Evolutionary conservation across 2,113 vertebrate genomes (phyloP), one percentile per base, ranked within the genome.

Genomic region (Sterrhoptilus dennistouni): DNA sequence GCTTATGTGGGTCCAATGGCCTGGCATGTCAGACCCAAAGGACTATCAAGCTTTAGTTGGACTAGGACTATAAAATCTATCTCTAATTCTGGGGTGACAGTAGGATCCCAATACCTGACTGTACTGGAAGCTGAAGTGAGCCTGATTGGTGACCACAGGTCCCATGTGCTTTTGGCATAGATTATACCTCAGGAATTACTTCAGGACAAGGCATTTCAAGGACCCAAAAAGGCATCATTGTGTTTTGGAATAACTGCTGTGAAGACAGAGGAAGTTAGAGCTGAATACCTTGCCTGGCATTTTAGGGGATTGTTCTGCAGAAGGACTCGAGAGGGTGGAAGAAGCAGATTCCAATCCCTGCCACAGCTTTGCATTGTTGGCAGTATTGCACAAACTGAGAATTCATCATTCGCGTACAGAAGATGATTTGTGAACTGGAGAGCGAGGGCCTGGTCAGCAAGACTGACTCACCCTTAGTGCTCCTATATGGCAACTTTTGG

Each of bases 211-310:
- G 23, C 23, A 23, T 40, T 49, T n/a, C 44, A 69, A 22, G 23
- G 35, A 28, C 44, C 29, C 44, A 40, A 28, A 57, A 27, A 10
- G 28, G 13, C 35, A 14, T 11, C 0, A 1, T 8, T 68, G 13
- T 49, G 44, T 69, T 82, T 57, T 57, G 35, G 29, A 23, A 59
- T 6, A 59, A 35, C 53, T 82, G 35, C 14, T 59, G 35, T n/a
- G 23, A 49, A 22, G 42, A 40, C 29, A 59, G 53, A 57, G 11
- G 29, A 69, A 14, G 11, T n/a, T 11, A 59, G 28, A 49, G 35
- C 11, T 49, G 53, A 59, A 40, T 18, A 49, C 28, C 8, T 12
- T 27, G 14, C 42, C 35, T 81, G 42, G 42, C n/a, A 21, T 22
- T 14, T 33, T 35, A 57, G 42, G 17, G 13, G 21, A 47, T 47